Evolutionary conservation across 2,113 vertebrate genomes (phyloP).

Genomic region (Sorex fumeus): DNA sequence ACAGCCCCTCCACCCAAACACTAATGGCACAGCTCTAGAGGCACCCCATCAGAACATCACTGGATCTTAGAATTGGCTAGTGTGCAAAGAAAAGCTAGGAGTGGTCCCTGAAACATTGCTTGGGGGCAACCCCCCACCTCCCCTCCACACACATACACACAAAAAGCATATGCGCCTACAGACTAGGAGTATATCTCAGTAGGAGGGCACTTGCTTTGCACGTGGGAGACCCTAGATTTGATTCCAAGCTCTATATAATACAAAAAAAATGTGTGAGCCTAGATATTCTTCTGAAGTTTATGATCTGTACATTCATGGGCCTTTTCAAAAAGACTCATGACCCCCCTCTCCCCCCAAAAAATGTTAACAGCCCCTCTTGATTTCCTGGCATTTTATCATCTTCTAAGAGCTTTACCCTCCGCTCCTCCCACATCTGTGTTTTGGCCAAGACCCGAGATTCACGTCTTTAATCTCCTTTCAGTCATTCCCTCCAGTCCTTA

Average conservation of each 20-base stretch:
- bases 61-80: too few species aligned
- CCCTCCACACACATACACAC: too few species aligned
- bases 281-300: not conserved
- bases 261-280: not conserved
- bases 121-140: too few species aligned
- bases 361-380: not conserved
- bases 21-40: too few species aligned
- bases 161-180: too few species aligned
- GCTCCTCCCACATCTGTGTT: not conserved
- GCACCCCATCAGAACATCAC: too few species aligned
- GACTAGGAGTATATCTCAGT: too few species aligned
- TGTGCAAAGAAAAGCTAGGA: too few species aligned
- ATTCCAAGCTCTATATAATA: not conserved
- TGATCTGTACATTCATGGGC: not conserved
- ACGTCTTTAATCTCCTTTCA: slow-evolving; percentile 56
- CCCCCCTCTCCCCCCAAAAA: not conserved
- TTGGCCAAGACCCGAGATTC: not conserved
- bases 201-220: not conserved
- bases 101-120: too few species aligned
- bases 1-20: not conserved
- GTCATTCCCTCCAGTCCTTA: slow-evolving; percentile 35
- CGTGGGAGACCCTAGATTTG: not conserved
- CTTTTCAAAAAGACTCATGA: not conserved
- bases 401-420: slow-evolving; percentile 2
- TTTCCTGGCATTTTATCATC: not conserved